A percentile compares a stretch with the other conserved stretches of the same genome.
phyloP scores from a whole-genome alignment of 2,888 invertebrate genomes.

The Unio pictorum region DNA sequence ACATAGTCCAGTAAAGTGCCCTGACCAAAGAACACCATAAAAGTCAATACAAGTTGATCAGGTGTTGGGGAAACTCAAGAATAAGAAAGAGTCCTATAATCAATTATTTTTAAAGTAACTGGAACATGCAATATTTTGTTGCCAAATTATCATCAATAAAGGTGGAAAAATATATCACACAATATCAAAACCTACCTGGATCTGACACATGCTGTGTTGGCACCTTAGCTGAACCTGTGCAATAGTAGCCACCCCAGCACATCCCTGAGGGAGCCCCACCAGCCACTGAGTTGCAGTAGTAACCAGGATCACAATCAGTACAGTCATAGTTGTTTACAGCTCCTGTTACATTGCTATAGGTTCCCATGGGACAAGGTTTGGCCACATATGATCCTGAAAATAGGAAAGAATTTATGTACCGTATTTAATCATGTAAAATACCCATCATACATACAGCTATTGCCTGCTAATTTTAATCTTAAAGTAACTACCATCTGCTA shows the following conservation, averaged over 20 bases:
- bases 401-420: background rate
- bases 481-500: too few species aligned
- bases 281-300: constrained; percentile 60
- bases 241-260: constrained; percentile 57
- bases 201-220: constrained; percentile 53
- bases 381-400: constrained; percentile 60
- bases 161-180: background rate
- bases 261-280: constrained; percentile 55
- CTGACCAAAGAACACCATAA: too few species aligned
- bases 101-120: too few species aligned
- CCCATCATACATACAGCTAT: too few species aligned
- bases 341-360: constrained; percentile 67
- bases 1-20: too few species aligned
- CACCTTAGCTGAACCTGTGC: constrained; percentile 46
- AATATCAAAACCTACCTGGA: constrained; percentile 46
- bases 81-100: too few species aligned
- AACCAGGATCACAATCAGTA: constrained; percentile 60
- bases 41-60: too few species aligned
- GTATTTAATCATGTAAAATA: background rate
- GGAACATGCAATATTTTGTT: too few species aligned
- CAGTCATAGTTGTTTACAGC: constrained; percentile 66
- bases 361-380: constrained; percentile 65
- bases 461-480: too few species aligned
- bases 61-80: too few species aligned
- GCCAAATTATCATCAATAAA: background rate